These are phyloP conservation scores for Trichonephila inaurata DNA, from an alignment of 1,140 invertebrate species.

Conservation along the genomic window DNA sequence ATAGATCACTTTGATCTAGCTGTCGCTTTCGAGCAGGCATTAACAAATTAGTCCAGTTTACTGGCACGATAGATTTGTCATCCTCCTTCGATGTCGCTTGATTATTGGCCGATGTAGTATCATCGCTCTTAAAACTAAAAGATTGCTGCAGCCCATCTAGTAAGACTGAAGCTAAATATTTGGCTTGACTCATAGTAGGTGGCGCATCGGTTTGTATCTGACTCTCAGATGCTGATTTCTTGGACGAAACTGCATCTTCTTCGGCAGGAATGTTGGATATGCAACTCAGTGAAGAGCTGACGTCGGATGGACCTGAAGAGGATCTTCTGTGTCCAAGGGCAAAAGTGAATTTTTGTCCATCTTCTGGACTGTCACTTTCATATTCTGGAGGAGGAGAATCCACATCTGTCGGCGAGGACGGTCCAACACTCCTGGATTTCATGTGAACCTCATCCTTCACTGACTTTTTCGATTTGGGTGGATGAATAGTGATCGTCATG, in stretches of 20 bases:
- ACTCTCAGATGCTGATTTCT: slow-evolving; percentile 19
- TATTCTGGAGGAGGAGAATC: slow-evolving; percentile 12
- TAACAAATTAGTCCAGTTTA: slow-evolving; percentile 46
- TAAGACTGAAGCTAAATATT: slow-evolving; percentile 59
- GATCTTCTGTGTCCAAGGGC: slow-evolving; percentile 37
- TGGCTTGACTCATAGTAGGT: slow-evolving; percentile 35
- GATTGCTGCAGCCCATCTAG: slow-evolving; percentile 50
- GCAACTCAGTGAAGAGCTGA: slow-evolving; percentile 6
- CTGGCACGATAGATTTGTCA: slow-evolving; percentile 45
- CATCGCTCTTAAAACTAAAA: slow-evolving; percentile 46
- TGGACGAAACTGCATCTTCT: neutral
- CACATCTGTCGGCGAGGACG: slow-evolving; percentile 58
- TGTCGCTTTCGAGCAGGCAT: slow-evolving; percentile 22
- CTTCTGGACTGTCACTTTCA: slow-evolving; percentile 21
- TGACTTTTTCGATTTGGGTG: slow-evolving; percentile 42
- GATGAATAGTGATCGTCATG: slow-evolving; percentile 58
- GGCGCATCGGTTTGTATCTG: slow-evolving; percentile 6
- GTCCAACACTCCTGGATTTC: slow-evolving; percentile 57
- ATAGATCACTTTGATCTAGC: neutral
- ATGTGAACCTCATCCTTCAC: neutral
- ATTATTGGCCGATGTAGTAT: neutral
- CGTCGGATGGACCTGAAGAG: slow-evolving; percentile 65
- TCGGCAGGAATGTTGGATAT: neutral
- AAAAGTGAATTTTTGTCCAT: neutral
- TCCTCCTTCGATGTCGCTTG: slow-evolving; percentile 15